A percentile compares a stretch with the other conserved stretches of the same genome.
These are phyloP conservation scores for Coilia nasus DNA, from an alignment of 2,797 vertebrate genomes.

Conservation along the genomic window DNA sequence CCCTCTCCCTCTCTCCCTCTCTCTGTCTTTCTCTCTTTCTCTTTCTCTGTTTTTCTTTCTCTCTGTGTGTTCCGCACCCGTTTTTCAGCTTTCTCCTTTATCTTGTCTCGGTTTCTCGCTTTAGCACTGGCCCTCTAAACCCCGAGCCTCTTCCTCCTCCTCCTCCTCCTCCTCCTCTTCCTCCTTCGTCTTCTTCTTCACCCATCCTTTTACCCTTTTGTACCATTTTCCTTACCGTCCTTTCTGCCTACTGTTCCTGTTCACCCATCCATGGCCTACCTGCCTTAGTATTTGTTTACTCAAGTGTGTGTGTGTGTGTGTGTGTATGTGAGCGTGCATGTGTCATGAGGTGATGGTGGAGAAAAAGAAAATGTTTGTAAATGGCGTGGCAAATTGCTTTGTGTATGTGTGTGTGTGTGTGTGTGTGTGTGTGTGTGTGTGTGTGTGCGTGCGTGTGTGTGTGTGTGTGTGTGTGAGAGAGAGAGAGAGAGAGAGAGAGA, in stretches of 20 bases:
- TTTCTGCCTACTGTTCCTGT: neutral
- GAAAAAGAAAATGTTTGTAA: slow-evolving; percentile 10
- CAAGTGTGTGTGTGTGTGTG: neutral
- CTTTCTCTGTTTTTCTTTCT: slow-evolving; percentile 42
- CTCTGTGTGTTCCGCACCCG: slow-evolving; percentile 22
- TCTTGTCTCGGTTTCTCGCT: neutral
- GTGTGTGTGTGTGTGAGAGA: too few relatives aligned
- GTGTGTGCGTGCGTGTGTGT: too few relatives aligned
- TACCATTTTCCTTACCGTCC: neutral
- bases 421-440: neutral
- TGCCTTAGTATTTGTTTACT: neutral
- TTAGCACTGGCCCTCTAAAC: neutral
- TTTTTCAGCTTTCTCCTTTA: neutral
- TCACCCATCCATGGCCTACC: neutral
- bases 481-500: too few relatives aligned
- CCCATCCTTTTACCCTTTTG: neutral
- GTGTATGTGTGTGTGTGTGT: slow-evolving; percentile 1
- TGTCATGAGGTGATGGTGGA: slow-evolving; percentile 2
- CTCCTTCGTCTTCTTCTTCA: too few relatives aligned
- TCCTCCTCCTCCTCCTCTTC: too few relatives aligned
- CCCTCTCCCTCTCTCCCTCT: neutral
- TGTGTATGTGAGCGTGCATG: neutral
- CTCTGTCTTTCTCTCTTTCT: slow-evolving; percentile 39
- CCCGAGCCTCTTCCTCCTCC: neutral
- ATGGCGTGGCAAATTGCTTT: slow-evolving; percentile 6